A percentile compares a stretch with the other conserved stretches of the same genome.
Evolutionary conservation across 2,888 invertebrate species (phyloP).

Genomic region (Abscondita cerata): DNA sequence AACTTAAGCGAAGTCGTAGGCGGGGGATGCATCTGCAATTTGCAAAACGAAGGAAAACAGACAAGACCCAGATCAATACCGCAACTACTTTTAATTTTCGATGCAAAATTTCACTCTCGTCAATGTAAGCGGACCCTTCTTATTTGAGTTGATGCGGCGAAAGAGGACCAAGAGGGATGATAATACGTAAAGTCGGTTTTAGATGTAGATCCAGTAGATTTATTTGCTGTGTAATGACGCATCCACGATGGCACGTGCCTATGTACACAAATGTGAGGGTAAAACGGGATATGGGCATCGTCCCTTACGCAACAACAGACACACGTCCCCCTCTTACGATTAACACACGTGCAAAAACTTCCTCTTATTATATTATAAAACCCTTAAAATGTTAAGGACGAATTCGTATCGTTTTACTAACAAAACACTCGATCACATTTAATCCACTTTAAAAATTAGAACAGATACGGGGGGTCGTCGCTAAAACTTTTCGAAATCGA

Average conservation of each 20-base stretch:
- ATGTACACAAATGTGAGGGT: conserved; percentile 31
- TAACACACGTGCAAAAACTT: conserved; percentile 32
- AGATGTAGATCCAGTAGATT: conserved; percentile 33
- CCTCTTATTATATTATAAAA: conserved; percentile 4
- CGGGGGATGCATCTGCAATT: no score
- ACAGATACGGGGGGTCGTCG: no score
- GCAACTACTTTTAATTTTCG: conserved; percentile 18
- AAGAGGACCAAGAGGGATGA: conserved; percentile 8
- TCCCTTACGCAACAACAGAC: conserved; percentile 22
- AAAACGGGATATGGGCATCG: conserved; percentile 30
- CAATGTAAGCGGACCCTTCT: not conserved
- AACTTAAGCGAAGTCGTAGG: no score
- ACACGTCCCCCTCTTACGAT: conserved; percentile 28
- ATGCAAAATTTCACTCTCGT: conserved; percentile 6
- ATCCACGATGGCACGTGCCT: conserved; percentile 35
- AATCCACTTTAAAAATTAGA: not conserved
- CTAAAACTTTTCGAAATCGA: no score
- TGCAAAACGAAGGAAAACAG: no score
- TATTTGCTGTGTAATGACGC: conserved; percentile 39
- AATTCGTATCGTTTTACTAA: conserved; percentile 1
- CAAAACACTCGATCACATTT: conserved; percentile 1
- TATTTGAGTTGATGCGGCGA: not conserved
- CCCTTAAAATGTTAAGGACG: no score
- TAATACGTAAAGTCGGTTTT: conserved; percentile 22
- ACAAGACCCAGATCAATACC: conserved; percentile 30